Percentiles rank a stretch among this genome's conserved stretches.
Conservation (phyloP, 2,888 invertebrate genomes). For the Athetis lepigone region DNA sequence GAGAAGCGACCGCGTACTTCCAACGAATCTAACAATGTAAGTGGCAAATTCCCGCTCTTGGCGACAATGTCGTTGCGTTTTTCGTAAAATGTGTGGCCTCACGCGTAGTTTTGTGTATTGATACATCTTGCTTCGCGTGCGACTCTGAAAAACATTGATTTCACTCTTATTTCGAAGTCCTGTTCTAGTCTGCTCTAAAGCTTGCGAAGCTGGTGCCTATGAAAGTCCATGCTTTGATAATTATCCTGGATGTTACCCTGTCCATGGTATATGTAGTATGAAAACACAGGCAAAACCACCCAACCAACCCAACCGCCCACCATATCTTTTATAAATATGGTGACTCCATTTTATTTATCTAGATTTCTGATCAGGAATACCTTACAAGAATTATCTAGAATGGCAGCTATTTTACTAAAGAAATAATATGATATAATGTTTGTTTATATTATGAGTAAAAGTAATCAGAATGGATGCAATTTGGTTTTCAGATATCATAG, state of each 20-base stretch:
- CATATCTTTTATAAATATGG: background rate
- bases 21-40: slow-evolving; percentile 79
- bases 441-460: background rate
- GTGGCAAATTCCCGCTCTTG: slow-evolving; percentile 82
- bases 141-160: slow-evolving; percentile 44
- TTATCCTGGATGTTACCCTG: slow-evolving; percentile 1
- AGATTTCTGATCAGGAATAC: background rate
- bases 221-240: slow-evolving; percentile 61
- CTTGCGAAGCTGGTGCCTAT: slow-evolving; percentile 57
- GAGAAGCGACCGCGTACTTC: slow-evolving; percentile 76
- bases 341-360: background rate
- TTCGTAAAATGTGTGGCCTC: slow-evolving; percentile 70
- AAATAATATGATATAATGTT: background rate
- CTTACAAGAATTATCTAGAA: background rate
- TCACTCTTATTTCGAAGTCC: background rate
- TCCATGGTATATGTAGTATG: background rate
- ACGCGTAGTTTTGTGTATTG: slow-evolving; percentile 76
- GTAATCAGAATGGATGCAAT: background rate
- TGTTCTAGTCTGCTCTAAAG: slow-evolving; percentile 11
- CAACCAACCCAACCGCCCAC: too few relatives aligned
- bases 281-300: background rate
- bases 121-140: slow-evolving; percentile 59
- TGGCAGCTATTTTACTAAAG: background rate
- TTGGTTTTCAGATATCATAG: background rate
- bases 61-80: slow-evolving; percentile 68